Evolutionary conservation across 2,797 vertebrate species (phyloP).

Genomic region (Rhinella marina): DNA sequence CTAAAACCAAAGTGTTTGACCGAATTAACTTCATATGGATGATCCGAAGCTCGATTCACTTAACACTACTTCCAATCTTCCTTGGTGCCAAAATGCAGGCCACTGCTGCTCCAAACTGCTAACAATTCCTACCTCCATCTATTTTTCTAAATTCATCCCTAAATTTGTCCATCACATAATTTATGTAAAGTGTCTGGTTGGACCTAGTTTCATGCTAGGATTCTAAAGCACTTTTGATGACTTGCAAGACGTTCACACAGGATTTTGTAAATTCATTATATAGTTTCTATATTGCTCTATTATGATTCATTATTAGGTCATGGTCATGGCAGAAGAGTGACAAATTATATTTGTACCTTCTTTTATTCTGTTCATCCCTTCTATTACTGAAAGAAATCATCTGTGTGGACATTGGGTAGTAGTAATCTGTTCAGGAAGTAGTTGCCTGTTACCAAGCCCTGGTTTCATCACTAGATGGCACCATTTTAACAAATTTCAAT

Average conservation of each 20-base stretch:
- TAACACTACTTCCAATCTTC: no score
- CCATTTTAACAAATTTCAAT: constrained; percentile 37
- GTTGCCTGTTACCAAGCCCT: background rate
- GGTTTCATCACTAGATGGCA: constrained; percentile 47
- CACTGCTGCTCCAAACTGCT: no score
- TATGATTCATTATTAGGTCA: background rate
- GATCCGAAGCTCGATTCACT: no score
- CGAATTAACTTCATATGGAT: no score
- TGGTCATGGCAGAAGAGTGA: background rate
- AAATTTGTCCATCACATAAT: no score
- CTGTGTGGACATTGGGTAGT: background rate
- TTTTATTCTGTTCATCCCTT: background rate
- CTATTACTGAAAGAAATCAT: background rate
- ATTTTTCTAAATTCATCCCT: no score
- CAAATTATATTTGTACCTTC: background rate
- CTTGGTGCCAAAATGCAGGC: no score
- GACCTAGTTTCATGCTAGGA: background rate
- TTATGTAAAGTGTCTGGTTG: no score
- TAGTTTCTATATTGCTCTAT: no score
- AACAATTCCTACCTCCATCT: no score
- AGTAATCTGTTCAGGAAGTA: background rate
- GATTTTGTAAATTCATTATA: background rate
- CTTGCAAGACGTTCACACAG: background rate
- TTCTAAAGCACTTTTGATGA: no score
- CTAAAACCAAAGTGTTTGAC: no score